Conservation (phyloP, 2,797 vertebrate species). For the Ptychobarbus kaznakovi region DNA sequence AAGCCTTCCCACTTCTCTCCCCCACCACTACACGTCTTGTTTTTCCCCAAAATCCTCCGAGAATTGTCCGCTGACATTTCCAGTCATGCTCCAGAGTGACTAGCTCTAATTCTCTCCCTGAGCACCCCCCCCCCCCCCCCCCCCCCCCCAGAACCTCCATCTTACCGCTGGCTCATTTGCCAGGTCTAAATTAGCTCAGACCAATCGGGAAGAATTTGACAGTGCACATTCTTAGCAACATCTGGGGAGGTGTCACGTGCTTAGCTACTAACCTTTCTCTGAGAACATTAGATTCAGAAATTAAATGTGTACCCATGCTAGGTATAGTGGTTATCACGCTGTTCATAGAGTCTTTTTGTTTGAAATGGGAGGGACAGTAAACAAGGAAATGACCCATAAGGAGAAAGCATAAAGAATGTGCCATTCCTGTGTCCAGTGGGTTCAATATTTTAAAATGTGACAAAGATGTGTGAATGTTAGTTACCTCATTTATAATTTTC, state of each 20-base stretch:
- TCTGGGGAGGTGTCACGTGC: conserved; percentile 48
- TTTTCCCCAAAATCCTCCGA: conserved; percentile 49
- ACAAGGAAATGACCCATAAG: conserved; percentile 14
- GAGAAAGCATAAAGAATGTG: conserved; percentile 3
- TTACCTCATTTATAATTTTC: background rate
- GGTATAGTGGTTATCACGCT: conserved; percentile 7
- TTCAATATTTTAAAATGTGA: conserved; percentile 7
- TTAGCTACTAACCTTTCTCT: conserved; percentile 54
- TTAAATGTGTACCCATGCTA: conserved; percentile 37
- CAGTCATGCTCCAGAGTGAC: conserved; percentile 47
- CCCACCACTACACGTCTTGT: conserved; percentile 47
- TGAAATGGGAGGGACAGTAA: background rate
- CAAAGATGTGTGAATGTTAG: conserved; percentile 20
- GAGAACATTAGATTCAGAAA: conserved; percentile 41
- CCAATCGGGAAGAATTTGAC: conserved; percentile 51
- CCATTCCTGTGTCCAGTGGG: background rate
- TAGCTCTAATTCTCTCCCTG: conserved; percentile 58
- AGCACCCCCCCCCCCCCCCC: conserved; percentile 9
- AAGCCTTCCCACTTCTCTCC: conserved; percentile 49
- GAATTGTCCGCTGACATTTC: conserved; percentile 63
- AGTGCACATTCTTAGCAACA: conserved; percentile 41
- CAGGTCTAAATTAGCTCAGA: conserved; percentile 55
- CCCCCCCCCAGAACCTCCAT: conserved; percentile 19
- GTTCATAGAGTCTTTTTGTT: conserved; percentile 14
- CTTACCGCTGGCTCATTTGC: conserved; percentile 39